Percentiles rank a stretch among this genome's conserved stretches.
These are phyloP conservation scores for Drosophila micromelanica DNA, from an alignment of 1,140 invertebrate species.

Conservation along the genomic window DNA sequence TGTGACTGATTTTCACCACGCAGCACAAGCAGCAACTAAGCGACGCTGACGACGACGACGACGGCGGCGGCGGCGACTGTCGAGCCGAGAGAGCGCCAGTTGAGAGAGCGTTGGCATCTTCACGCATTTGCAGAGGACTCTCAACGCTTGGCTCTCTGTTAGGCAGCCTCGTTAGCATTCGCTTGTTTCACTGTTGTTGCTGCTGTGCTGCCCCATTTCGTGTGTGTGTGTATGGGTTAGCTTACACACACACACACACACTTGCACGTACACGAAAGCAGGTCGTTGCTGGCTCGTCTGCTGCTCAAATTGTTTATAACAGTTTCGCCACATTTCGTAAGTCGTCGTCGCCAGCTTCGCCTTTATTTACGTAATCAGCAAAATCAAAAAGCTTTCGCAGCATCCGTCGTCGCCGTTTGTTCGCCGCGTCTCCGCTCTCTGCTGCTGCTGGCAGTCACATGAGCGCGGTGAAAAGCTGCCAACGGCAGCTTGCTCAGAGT, in stretches of 20 bases:
- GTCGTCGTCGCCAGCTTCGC: conserved; percentile 57
- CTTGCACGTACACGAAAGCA: too few species aligned
- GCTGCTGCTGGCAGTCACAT: conserved; percentile 62
- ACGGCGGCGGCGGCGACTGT: background rate
- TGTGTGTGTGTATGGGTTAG: conserved; percentile 35
- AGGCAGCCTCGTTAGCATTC: conserved; percentile 48
- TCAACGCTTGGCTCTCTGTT: conserved; percentile 20
- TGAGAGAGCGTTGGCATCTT: background rate
- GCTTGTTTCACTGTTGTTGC: conserved; percentile 25
- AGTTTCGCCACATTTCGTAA: conserved; percentile 50
- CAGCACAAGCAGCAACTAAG: conserved; percentile 39
- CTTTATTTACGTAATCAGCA: conserved; percentile 83
- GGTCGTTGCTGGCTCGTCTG: conserved; percentile 28
- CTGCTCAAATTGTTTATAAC: conserved; percentile 76
- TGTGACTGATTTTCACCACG: conserved; percentile 84
- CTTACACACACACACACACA: conserved; percentile 38
- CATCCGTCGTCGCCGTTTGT: conserved; percentile 33
- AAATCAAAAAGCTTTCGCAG: conserved; percentile 71
- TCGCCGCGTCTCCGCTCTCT: conserved; percentile 16
- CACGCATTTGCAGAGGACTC: conserved; percentile 8
- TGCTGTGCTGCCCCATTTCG: background rate
- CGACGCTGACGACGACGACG: conserved; percentile 22
- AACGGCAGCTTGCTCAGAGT: conserved; percentile 20
- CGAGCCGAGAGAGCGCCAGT: conserved; percentile 6
- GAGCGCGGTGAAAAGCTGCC: conserved; percentile 73